Evolutionary conservation across 2,888 invertebrate species (phyloP).

Genomic region (Drepana falcataria): DNA sequence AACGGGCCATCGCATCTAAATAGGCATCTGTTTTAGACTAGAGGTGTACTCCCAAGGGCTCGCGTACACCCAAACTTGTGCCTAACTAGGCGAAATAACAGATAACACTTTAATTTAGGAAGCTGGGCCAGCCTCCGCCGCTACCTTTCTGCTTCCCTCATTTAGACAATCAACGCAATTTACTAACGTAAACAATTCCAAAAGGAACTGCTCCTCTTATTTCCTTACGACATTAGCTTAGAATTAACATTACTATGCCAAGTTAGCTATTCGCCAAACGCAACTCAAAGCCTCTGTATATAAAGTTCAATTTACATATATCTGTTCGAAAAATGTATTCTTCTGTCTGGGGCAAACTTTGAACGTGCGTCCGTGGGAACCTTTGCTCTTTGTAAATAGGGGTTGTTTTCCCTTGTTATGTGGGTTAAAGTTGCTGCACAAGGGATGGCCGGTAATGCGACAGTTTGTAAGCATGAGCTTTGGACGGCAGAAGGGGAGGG

Average conservation of each 20-base stretch:
- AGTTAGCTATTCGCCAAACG: slow-evolving; percentile 32
- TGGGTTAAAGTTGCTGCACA: slow-evolving; percentile 46
- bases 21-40: neutral
- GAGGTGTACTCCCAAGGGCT: neutral
- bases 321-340: slow-evolving; percentile 17
- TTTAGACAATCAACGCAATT: slow-evolving; percentile 28
- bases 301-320: slow-evolving; percentile 41
- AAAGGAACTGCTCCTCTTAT: slow-evolving; percentile 51
- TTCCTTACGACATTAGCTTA: slow-evolving; percentile 68
- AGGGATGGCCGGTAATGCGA: slow-evolving; percentile 72
- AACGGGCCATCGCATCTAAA: neutral
- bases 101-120: slow-evolving; percentile 3
- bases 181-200: slow-evolving; percentile 47
- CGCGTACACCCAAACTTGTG: neutral
- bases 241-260: slow-evolving; percentile 60
- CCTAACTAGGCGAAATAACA: neutral
- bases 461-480: slow-evolving; percentile 78
- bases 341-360: slow-evolving; percentile 25
- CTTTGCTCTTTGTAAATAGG: slow-evolving; percentile 30
- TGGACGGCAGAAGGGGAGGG: slow-evolving; percentile 42
- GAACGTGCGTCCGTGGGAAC: slow-evolving; percentile 22
- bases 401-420: slow-evolving; percentile 37
- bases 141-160: slow-evolving; percentile 12
- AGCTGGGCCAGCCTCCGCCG: slow-evolving; percentile 4
- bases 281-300: slow-evolving; percentile 29